These are phyloP conservation scores for Anguilla rostrata DNA, from an alignment of 2,113 vertebrate species.

Conservation along the genomic window DNA sequence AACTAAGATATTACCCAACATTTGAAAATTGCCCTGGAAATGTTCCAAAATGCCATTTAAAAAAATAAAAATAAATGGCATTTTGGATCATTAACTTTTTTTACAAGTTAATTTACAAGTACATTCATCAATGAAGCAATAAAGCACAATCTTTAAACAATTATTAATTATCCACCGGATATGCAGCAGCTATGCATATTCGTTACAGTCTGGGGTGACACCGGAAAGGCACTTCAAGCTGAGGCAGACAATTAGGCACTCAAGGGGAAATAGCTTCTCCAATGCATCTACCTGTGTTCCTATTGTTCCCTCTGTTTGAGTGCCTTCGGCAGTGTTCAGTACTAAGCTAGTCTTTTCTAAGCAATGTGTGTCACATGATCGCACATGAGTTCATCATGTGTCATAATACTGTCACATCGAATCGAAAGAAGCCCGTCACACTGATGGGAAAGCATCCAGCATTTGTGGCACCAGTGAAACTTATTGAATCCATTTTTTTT, in stretches of 20 bases:
- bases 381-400: neutral
- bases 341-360: neutral
- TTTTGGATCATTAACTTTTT: too few species aligned
- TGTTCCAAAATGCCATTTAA: too few species aligned
- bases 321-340: slow-evolving; percentile 8
- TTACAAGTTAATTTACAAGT: too few species aligned
- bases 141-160: too few species aligned
- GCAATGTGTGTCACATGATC: neutral
- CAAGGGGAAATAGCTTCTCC: neutral
- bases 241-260: slow-evolving; percentile 18
- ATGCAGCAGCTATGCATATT: neutral
- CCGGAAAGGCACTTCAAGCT: slow-evolving; percentile 17
- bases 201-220: slow-evolving; percentile 25
- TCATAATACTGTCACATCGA: neutral
- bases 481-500: neutral
- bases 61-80: too few species aligned
- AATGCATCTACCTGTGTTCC: neutral
- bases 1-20: too few species aligned
- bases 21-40: too few species aligned
- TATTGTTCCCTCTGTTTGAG: neutral
- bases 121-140: neutral
- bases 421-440: neutral
- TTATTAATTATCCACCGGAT: neutral
- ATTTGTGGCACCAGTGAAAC: neutral
- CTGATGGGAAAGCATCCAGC: neutral